Percentiles rank a stretch among this genome's conserved stretches.
Conservation (phyloP, 2,113 vertebrate genomes). For the Eclectus roratus region DNA sequence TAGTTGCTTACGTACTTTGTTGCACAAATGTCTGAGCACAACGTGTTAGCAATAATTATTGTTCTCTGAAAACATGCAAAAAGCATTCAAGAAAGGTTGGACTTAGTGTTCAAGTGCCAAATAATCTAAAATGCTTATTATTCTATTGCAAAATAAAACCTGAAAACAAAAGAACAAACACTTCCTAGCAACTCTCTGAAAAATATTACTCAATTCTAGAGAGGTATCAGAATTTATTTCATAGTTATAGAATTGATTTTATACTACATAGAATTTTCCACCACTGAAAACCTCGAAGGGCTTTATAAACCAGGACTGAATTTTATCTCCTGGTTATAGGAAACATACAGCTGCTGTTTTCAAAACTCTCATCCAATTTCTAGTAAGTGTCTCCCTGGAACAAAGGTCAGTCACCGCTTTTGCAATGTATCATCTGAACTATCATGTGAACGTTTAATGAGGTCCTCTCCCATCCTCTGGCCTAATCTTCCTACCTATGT, state of each 20-base stretch:
- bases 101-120: not conserved
- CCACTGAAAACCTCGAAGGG: not conserved
- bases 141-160: not conserved
- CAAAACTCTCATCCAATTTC: not conserved
- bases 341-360: not conserved
- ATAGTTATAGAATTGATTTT: not conserved
- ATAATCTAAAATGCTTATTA: not conserved
- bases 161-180: not conserved
- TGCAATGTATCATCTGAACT: not conserved
- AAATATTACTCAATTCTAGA: not conserved
- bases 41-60: not conserved
- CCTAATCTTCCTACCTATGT: not conserved
- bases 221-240: not conserved
- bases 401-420: not conserved
- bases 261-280: not conserved
- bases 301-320: not conserved
- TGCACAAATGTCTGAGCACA: not conserved
- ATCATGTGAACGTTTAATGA: not conserved
- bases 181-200: not conserved
- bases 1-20: not conserved
- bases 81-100: not conserved
- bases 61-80: not conserved
- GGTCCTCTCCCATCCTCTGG: not conserved
- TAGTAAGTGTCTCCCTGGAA: not conserved
- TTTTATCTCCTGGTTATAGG: not conserved